Evolutionary conservation across 2,888 invertebrate species (phyloP).

Genomic region (Octodonta nipae): DNA sequence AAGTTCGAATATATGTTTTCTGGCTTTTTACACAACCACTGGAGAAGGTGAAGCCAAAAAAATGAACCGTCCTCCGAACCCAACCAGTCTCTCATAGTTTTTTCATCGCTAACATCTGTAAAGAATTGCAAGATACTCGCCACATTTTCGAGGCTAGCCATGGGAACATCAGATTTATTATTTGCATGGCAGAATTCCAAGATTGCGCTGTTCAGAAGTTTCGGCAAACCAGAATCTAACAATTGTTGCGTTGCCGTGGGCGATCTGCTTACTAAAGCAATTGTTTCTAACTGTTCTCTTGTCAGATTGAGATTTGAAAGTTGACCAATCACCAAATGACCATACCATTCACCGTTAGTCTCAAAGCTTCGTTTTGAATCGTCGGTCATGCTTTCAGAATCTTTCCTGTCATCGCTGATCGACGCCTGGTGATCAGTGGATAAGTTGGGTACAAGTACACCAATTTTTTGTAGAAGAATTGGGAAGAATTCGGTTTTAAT

Average conservation of each 20-base stretch:
- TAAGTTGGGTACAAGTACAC: constrained; percentile 38
- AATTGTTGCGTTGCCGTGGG: constrained; percentile 62
- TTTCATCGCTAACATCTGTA: constrained; percentile 65
- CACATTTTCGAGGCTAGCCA: constrained; percentile 46
- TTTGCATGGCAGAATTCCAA: constrained; percentile 34
- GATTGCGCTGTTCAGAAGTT: constrained; percentile 49
- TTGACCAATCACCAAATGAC: constrained; percentile 43
- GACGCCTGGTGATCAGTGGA: constrained; percentile 41
- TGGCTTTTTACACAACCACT: constrained; percentile 49
- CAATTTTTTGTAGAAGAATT: constrained; percentile 57
- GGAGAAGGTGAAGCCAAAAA: constrained; percentile 77
- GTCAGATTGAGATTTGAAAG: constrained; percentile 42
- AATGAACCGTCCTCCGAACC: constrained; percentile 62
- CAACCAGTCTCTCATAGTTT: constrained; percentile 76
- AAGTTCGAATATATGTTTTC: constrained; percentile 18
- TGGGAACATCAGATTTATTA: constrained; percentile 28
- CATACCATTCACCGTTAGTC: constrained; percentile 43
- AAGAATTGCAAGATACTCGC: constrained; percentile 66
- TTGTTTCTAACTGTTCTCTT: constrained; percentile 57
- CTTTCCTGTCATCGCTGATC: constrained; percentile 46
- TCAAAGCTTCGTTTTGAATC: constrained; percentile 47
- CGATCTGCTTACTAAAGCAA: constrained; percentile 70
- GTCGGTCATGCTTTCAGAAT: constrained; percentile 50
- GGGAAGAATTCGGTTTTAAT: constrained; percentile 67
- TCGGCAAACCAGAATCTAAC: constrained; percentile 61